phyloP scores from a whole-genome alignment of 1,140 invertebrate genomes.

The Caenorhabditis latens region DNA sequence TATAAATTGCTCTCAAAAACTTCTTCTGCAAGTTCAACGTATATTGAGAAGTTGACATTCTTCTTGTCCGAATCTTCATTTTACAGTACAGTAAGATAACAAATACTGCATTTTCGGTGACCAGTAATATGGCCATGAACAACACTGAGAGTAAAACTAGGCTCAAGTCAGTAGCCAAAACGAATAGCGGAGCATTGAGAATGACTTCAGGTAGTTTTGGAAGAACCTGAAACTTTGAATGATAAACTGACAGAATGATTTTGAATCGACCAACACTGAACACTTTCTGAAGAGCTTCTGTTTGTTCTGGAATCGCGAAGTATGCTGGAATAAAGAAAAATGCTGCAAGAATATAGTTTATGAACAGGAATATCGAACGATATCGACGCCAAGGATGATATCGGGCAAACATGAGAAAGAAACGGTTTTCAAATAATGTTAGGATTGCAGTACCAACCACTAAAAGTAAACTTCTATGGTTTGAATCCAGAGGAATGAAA shows the following conservation, averaged over 20 bases:
- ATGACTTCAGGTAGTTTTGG: not conserved
- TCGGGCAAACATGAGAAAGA: not conserved
- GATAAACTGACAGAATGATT: not conserved
- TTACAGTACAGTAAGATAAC: not conserved
- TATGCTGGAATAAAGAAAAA: not conserved
- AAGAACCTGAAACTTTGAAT: not conserved
- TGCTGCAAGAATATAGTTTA: not conserved
- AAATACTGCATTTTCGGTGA: not conserved
- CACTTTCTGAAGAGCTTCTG: not conserved
- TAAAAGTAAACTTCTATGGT: not conserved
- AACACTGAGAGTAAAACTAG: not conserved
- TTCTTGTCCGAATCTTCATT: not conserved
- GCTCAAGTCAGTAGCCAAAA: not conserved
- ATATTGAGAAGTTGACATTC: conserved; percentile 12
- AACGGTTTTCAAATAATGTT: conserved; percentile 10
- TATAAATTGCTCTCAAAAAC: conserved; percentile 9
- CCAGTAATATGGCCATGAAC: not conserved
- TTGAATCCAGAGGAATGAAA: not conserved
- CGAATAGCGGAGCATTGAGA: not conserved
- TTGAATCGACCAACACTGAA: not conserved
- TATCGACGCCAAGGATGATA: not conserved
- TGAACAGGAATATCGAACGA: not conserved
- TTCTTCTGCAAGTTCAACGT: conserved; percentile 17
- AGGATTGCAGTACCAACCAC: not conserved
- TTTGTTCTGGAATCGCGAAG: conserved; percentile 3